Evolutionary conservation across 2,888 invertebrate species (phyloP).

Genomic region (Augiades crinisus): DNA sequence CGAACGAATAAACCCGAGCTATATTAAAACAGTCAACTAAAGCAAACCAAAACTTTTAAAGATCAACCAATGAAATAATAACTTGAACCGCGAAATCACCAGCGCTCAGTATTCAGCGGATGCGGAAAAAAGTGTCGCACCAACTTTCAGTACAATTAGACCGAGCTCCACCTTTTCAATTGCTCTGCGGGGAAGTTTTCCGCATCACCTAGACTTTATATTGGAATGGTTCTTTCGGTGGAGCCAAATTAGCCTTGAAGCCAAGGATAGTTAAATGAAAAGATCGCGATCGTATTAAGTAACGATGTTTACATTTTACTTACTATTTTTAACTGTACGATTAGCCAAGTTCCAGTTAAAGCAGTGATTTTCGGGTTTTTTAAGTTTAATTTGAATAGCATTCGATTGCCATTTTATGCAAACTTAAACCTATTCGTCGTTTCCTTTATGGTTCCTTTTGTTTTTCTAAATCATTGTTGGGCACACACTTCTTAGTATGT

Average conservation of each 20-base stretch:
- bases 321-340: no score
- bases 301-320: no score
- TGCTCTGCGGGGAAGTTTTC: constrained; percentile 38
- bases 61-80: neutral
- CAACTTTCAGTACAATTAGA: constrained; percentile 59
- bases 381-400: no score
- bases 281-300: neutral
- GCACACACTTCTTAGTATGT: no score
- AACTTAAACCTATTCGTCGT: no score
- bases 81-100: neutral
- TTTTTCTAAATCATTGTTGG: no score
- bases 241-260: constrained; percentile 1
- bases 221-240: constrained; percentile 8
- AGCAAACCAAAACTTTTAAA: neutral
- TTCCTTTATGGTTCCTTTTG: no score
- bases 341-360: no score
- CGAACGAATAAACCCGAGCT: neutral
- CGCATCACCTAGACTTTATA: constrained; percentile 19
- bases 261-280: constrained; percentile 1
- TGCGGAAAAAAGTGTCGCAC: constrained; percentile 33
- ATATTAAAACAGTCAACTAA: no score
- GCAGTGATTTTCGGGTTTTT: no score
- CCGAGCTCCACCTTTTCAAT: constrained; percentile 58
- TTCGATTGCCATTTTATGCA: no score
- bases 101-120: neutral